These are phyloP conservation scores for Falco peregrinus DNA, from an alignment of 2,797 vertebrate genomes.

Conservation along the genomic window DNA sequence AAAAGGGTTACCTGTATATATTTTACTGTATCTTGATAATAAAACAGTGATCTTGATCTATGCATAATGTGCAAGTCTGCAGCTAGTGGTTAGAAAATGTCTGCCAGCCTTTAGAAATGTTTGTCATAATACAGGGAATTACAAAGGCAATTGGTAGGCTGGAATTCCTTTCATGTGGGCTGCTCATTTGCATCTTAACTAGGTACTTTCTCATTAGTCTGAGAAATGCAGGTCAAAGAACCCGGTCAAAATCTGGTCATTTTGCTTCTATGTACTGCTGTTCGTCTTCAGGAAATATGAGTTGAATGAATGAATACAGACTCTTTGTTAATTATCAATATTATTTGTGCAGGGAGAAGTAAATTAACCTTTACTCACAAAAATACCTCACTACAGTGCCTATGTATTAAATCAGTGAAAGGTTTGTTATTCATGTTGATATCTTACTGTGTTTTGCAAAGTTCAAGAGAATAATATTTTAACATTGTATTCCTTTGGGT, in stretches of 20 bases:
- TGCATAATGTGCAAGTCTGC: background rate
- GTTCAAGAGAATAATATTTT: slow-evolving; percentile 36
- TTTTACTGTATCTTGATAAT: background rate
- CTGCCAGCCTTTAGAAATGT: background rate
- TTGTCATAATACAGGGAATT: background rate
- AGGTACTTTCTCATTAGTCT: background rate
- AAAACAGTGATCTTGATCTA: background rate
- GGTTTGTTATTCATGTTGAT: slow-evolving; percentile 20
- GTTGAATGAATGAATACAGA: background rate
- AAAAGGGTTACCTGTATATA: background rate
- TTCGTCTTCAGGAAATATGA: background rate
- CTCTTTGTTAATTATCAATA: background rate
- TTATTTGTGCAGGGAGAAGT: background rate
- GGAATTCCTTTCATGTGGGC: background rate
- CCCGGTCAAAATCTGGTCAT: background rate
- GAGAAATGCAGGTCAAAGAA: slow-evolving; percentile 16
- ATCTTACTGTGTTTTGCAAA: background rate
- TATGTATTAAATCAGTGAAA: background rate
- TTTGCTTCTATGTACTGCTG: background rate
- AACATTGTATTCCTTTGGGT: slow-evolving; percentile 4
- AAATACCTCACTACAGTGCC: background rate
- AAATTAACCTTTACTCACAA: slow-evolving; percentile 31
- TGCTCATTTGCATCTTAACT: background rate
- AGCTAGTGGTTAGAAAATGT: background rate
- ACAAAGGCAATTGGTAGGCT: background rate